Conservation (phyloP, 2,797 vertebrate species). For the Typhlichthys subterraneus region DNA sequence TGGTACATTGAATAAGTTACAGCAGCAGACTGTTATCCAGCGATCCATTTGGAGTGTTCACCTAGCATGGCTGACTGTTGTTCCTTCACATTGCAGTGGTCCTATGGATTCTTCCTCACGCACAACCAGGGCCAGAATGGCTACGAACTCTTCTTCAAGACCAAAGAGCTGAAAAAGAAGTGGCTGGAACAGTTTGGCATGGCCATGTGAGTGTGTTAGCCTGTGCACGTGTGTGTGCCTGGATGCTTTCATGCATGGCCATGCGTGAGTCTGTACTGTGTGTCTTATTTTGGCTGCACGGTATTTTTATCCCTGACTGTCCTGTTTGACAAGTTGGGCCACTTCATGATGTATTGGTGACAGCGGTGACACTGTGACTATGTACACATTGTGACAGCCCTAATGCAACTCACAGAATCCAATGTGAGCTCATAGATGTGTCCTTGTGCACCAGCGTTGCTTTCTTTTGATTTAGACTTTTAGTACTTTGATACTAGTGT, state of each 20-base stretch:
- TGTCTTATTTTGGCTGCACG: conserved; percentile 9
- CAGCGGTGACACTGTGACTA: conserved; percentile 14
- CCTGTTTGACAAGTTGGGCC: conserved; percentile 55
- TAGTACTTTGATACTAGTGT: not conserved
- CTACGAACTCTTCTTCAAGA: conserved; percentile 98
- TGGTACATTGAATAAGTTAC: too few species aligned
- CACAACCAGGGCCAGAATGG: conserved; percentile 95
- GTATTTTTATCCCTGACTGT: conserved; percentile 20
- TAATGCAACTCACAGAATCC: not conserved
- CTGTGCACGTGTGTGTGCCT: not conserved
- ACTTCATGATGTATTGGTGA: conserved; percentile 29
- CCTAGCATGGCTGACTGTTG: not conserved
- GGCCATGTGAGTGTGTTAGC: conserved; percentile 90
- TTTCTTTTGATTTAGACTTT: not conserved
- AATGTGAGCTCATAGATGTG: too few species aligned
- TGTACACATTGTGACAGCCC: too few species aligned
- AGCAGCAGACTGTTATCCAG: too few species aligned
- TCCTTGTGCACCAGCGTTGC: too few species aligned
- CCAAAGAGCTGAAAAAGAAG: conserved; percentile 98
- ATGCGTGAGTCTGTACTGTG: conserved; percentile 4
- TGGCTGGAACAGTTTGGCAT: conserved; percentile 98
- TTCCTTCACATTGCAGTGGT: conserved; percentile 83
- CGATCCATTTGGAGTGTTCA: too few species aligned
- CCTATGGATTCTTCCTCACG: conserved; percentile 98
- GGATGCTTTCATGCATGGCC: not conserved